A percentile compares a stretch with the other conserved stretches of the same genome.
Conservation (phyloP, 2,888 invertebrate species). For the Crepidodera aurea region DNA sequence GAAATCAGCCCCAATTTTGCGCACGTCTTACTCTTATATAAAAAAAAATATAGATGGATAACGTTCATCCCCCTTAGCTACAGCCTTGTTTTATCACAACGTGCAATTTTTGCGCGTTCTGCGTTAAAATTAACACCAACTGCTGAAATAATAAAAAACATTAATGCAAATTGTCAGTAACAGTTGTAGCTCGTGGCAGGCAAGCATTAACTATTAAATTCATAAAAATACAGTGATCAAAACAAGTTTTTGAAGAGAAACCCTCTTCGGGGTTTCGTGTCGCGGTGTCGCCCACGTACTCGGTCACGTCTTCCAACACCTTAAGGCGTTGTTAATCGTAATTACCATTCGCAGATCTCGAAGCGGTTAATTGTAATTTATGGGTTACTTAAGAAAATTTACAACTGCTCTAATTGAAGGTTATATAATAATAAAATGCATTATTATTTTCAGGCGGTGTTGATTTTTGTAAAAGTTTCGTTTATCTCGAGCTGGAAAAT, state of each 20-base stretch:
- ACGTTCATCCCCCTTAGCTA: no score
- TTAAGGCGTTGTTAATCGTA: not conserved
- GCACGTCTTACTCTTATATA: no score
- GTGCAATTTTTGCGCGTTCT: not conserved
- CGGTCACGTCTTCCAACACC: not conserved
- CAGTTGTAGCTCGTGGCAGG: slow-evolving; percentile 5
- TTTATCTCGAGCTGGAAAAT: no score
- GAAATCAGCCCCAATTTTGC: no score
- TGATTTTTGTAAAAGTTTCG: no score
- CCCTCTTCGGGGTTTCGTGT: not conserved
- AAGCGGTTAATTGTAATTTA: slow-evolving; percentile 7
- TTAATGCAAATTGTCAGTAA: slow-evolving; percentile 7
- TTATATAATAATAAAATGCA: not conserved
- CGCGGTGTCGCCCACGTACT: slow-evolving; percentile 7
- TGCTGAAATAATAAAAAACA: slow-evolving; percentile 3
- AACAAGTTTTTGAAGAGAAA: not conserved
- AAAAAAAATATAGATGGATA: no score
- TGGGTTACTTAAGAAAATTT: slow-evolving; percentile 3
- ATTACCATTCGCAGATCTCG: slow-evolving; percentile 3
- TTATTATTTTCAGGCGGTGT: no score
- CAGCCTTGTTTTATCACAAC: no score
- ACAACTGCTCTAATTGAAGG: slow-evolving; percentile 1
- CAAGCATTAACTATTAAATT: slow-evolving; percentile 6
- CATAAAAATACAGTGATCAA: slow-evolving; percentile 8
- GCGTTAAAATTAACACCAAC: not conserved